Percentiles rank a stretch among this genome's conserved stretches.
These are phyloP conservation scores for Xanthia icteritia DNA, from an alignment of 2,888 invertebrate species.

Conservation along the genomic window DNA sequence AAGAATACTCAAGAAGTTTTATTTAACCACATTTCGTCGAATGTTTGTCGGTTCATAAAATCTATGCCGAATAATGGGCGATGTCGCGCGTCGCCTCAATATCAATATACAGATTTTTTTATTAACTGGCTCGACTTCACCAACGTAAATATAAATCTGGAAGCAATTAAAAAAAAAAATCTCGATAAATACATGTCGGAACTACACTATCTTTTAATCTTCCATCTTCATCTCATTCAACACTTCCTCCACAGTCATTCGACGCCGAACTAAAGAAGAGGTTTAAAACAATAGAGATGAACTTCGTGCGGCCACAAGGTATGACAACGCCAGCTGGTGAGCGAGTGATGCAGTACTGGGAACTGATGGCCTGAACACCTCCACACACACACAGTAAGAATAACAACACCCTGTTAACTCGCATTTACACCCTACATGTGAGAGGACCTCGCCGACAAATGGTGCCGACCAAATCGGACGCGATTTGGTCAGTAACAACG, in stretches of 20 bases:
- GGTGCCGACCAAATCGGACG: constrained; percentile 21
- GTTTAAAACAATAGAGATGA: constrained; percentile 93
- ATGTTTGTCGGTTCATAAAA: not conserved
- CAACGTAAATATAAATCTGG: not conserved
- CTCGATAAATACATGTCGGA: not conserved
- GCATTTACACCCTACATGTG: constrained; percentile 60
- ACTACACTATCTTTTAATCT: not conserved
- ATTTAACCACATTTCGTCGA: not conserved
- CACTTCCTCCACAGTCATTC: constrained; percentile 90
- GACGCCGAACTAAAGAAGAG: constrained; percentile 94
- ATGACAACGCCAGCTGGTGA: constrained; percentile 91
- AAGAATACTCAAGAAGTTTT: not conserved
- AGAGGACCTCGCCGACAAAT: constrained; percentile 36
- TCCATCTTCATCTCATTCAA: not conserved
- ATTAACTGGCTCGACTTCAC: not conserved
- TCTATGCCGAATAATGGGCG: not conserved
- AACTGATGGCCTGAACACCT: constrained; percentile 81
- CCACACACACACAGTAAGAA: constrained; percentile 31
- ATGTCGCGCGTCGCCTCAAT: not conserved
- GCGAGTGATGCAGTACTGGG: constrained; percentile 93
- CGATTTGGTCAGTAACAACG: constrained; percentile 33
- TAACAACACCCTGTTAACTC: constrained; percentile 36
- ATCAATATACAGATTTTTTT: not conserved
- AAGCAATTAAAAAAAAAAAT: not conserved
- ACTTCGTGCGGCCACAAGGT: constrained; percentile 93